Evolutionary conservation across 2,888 invertebrate genomes (phyloP), one percentile per base, ranked within the genome.

Genomic region (Caradrina clavipalpis): DNA sequence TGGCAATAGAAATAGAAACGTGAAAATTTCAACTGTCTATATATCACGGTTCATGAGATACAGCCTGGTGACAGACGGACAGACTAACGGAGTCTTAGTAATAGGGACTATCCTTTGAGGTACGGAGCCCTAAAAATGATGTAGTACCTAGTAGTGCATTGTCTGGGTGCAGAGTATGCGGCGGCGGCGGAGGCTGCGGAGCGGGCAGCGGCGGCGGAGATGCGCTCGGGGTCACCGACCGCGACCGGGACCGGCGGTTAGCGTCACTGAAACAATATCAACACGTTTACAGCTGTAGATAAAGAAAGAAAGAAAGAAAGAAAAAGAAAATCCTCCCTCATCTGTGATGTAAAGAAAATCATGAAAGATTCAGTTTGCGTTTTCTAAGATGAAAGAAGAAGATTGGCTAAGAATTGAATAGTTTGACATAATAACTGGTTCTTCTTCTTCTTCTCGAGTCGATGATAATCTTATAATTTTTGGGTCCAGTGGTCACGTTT

Each of bases 101-200:
- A n/a, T n/a, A n/a, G n/a, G n/a, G n/a, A n/a, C n/a, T n/a, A n/a
- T n/a, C n/a, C n/a, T n/a, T n/a, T n/a, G n/a, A n/a, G n/a, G n/a
- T n/a, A n/a, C n/a, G n/a, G n/a, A n/a, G n/a, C n/a, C n/a, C n/a
- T n/a, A 70, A 72, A 84, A 84, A 72, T 65, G 77, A 73, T 73
- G 69, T 80, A 76, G 87, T 90, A 95, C 95, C 95, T 90, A 96
- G 90, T 90, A 96, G 90, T 82, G 96, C 96, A 86, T 95, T 96
- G 90, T 96, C 95, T 73, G 96, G 95, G 80, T 96, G 96, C 77
- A 96, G 87, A n/a, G 96, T 96, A 84, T 95, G 95, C 35, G 95
- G 90, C 10, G 94, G 94, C 57, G 94, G 94, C 21, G 94, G 94
- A 0, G 90, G 91, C 42, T 91, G 91, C 21, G 92, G 92, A 66